Conservation (phyloP, 2,888 invertebrate genomes). For the Spodoptera littoralis region DNA sequence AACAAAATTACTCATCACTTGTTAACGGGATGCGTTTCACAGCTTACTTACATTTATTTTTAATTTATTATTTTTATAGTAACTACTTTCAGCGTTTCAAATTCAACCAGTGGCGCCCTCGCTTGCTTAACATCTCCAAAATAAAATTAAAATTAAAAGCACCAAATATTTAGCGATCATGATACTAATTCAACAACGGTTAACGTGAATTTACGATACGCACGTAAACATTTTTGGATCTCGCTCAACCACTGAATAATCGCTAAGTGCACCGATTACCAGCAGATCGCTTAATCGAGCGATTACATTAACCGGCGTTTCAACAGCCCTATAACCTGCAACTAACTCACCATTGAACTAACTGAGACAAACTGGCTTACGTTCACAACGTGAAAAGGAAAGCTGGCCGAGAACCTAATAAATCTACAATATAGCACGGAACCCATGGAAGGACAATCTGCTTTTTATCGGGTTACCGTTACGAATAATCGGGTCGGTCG, state of each 20-base stretch:
- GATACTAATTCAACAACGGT: conserved; percentile 52
- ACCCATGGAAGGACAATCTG: conserved; percentile 60
- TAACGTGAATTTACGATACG: conserved; percentile 30
- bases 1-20: conserved; percentile 27
- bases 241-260: conserved; percentile 26
- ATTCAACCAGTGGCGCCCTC: conserved; percentile 25
- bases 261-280: conserved; percentile 22
- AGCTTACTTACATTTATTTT: conserved; percentile 13
- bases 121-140: conserved; percentile 24
- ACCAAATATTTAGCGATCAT: conserved; percentile 28
- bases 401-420: conserved; percentile 55
- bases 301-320: conserved; percentile 27
- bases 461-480: conserved; percentile 65
- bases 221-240: conserved; percentile 26
- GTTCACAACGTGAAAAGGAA: conserved; percentile 57
- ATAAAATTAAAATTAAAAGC: conserved; percentile 27
- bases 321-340: conserved; percentile 15
- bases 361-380: conserved; percentile 11
- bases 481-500: conserved; percentile 24
- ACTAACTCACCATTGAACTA: conserved; percentile 21
- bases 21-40: conserved; percentile 32
- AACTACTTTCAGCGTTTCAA: not conserved
- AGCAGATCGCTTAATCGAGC: conserved; percentile 23
- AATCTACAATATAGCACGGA: conserved; percentile 53
- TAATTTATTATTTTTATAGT: not conserved